These are phyloP conservation scores for Naso thynnoides DNA, from an alignment of 2,797 vertebrate genomes.

Conservation along the genomic window DNA sequence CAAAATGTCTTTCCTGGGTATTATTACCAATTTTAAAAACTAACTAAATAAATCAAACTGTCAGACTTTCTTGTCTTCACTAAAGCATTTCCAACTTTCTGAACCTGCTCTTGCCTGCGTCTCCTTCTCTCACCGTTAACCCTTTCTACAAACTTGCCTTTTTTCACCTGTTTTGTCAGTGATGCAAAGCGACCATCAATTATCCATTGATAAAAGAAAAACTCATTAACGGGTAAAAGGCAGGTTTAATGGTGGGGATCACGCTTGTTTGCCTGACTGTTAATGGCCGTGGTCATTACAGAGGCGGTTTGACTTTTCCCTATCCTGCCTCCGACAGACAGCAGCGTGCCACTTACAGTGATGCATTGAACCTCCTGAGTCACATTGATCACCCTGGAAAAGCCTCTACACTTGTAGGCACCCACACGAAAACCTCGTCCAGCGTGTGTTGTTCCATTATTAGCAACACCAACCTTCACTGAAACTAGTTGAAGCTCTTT, in stretches of 20 bases:
- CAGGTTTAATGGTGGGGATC: conserved; percentile 74
- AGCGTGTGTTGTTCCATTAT: neutral
- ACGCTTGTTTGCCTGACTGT: conserved; percentile 70
- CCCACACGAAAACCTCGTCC: conserved; percentile 37
- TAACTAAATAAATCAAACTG: no score
- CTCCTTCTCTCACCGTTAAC: neutral
- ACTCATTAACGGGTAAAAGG: conserved; percentile 67
- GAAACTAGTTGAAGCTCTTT: conserved; percentile 4
- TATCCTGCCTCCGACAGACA: conserved; percentile 62
- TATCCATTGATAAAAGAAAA: conserved; percentile 74
- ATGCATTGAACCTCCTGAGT: conserved; percentile 76
- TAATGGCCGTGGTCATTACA: conserved; percentile 68
- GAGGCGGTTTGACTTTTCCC: conserved; percentile 70
- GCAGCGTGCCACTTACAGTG: conserved; percentile 72
- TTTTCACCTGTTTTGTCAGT: conserved; percentile 36
- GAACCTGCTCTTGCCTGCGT: neutral
- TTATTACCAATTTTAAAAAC: no score
- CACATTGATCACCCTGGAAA: conserved; percentile 76
- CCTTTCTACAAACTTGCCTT: conserved; percentile 1
- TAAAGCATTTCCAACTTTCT: conserved; percentile 5
- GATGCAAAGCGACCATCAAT: conserved; percentile 61
- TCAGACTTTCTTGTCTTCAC: no score
- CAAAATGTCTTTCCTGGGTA: no score
- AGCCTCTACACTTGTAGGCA: conserved; percentile 34
- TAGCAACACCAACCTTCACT: conserved; percentile 1